These are phyloP conservation scores for Ectemnius continuus DNA, from an alignment of 2,888 invertebrate genomes.

Conservation along the genomic window DNA sequence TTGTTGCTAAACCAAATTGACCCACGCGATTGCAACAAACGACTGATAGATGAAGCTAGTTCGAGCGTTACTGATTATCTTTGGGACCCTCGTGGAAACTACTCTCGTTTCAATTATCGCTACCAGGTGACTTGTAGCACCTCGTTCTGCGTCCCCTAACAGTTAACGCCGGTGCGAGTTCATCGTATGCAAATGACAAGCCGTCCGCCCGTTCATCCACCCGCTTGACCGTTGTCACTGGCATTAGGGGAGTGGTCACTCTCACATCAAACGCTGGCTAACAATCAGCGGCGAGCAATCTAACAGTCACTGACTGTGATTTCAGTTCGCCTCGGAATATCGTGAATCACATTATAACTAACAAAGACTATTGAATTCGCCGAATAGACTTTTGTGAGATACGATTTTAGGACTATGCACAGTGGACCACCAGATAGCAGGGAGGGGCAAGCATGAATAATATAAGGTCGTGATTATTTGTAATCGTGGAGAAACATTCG, in stretches of 20 bases:
- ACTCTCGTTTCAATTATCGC: conserved; percentile 74
- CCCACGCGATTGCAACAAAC: no score
- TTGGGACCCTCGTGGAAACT: conserved; percentile 58
- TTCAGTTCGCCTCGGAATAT: no score
- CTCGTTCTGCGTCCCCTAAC: conserved; percentile 68
- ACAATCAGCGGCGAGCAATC: conserved; percentile 2
- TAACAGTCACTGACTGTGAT: no score
- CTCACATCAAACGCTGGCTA: conserved; percentile 62
- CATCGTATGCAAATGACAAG: conserved; percentile 70
- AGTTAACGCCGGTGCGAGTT: conserved; percentile 67
- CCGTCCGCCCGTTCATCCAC: conserved; percentile 57
- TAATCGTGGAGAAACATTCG: no score
- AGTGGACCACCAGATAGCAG: no score
- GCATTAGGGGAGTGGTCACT: conserved; percentile 48
- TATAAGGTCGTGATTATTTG: no score
- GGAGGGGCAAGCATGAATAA: no score
- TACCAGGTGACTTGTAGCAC: conserved; percentile 72
- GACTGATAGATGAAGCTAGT: conserved; percentile 50
- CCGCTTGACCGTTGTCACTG: conserved; percentile 54
- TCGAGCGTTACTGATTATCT: conserved; percentile 51
- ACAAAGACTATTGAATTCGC: no score
- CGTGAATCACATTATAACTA: no score
- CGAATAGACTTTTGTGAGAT: no score
- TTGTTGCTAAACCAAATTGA: no score
- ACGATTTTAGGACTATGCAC: no score